Percentiles rank a stretch among this genome's conserved stretches.
These are phyloP conservation scores for Eristalis intricaria DNA, from an alignment of 2,888 invertebrate genomes.

Conservation along the genomic window DNA sequence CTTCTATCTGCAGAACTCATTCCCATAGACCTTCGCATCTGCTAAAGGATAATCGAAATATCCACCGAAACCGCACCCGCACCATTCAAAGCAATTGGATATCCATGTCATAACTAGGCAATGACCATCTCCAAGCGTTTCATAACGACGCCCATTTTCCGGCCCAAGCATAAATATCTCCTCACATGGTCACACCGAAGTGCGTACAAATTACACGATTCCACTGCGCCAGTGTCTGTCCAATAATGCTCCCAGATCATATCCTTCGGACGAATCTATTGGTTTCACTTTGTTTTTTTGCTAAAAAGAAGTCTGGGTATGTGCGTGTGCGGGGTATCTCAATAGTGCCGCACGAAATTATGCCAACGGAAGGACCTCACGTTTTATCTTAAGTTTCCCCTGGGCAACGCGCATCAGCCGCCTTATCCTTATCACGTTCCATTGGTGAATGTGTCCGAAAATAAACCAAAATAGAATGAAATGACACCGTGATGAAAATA, in stretches of 20 bases:
- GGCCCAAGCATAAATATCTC: background rate
- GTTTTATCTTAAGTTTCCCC: slow-evolving; percentile 63
- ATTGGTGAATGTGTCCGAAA: slow-evolving; percentile 45
- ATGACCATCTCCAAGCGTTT: background rate
- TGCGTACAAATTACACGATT: background rate
- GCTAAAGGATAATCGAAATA: background rate
- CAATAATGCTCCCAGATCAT: background rate
- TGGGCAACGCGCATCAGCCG: slow-evolving; percentile 17
- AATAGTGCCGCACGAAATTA: slow-evolving; percentile 38
- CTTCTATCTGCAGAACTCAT: no score
- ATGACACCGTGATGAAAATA: slow-evolving; percentile 66
- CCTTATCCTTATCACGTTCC: slow-evolving; percentile 64
- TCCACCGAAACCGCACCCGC: background rate
- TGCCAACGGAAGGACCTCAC: slow-evolving; percentile 58
- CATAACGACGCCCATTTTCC: background rate
- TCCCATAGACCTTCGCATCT: no score
- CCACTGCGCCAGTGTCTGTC: background rate
- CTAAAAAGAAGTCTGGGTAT: background rate
- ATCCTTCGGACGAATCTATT: background rate
- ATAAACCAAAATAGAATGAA: slow-evolving; percentile 68
- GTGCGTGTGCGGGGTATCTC: background rate
- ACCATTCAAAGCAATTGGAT: background rate
- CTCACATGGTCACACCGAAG: background rate
- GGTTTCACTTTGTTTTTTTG: background rate
- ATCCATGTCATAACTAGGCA: background rate